Evolutionary conservation across 2,113 vertebrate genomes (phyloP).

Genomic region (Lophura nycthemera): DNA sequence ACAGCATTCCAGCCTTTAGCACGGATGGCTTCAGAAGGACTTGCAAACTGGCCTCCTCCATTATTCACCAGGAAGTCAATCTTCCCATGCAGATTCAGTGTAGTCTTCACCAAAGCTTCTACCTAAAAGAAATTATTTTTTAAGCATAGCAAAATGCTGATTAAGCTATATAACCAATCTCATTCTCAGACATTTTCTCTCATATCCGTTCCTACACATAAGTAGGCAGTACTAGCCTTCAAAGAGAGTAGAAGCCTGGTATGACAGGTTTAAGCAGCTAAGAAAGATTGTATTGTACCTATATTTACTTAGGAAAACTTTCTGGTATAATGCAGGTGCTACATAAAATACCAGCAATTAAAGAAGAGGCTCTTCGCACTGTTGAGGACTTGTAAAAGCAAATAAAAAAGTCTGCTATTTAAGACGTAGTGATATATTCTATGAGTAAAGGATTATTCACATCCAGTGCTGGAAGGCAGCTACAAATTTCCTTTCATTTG

Average conservation of each 20-base stretch:
- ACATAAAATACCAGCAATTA: neutral
- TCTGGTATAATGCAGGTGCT: neutral
- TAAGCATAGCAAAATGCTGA: neutral
- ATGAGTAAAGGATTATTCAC: neutral
- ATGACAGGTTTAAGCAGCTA: neutral
- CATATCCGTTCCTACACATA: neutral
- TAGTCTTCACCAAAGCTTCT: conserved; percentile 84
- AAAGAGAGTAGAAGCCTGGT: neutral
- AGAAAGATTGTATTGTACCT: neutral
- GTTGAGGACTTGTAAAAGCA: neutral
- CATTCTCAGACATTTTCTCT: neutral
- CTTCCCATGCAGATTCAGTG: conserved; percentile 79
- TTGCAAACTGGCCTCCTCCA: conserved; percentile 90
- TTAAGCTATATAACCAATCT: neutral
- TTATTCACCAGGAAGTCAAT: conserved; percentile 96
- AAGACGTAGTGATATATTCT: neutral
- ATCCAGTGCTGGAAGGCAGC: neutral
- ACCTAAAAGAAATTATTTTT: conserved; percentile 79
- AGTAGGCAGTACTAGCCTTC: neutral
- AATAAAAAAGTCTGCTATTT: neutral
- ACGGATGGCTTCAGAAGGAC: conserved; percentile 80
- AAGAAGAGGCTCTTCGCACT: neutral
- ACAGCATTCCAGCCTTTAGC: conserved; percentile 95
- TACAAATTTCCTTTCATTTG: neutral
- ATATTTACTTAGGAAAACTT: neutral